phyloP scores from a whole-genome alignment of 2,113 vertebrate genomes.

The Promerops cafer region DNA sequence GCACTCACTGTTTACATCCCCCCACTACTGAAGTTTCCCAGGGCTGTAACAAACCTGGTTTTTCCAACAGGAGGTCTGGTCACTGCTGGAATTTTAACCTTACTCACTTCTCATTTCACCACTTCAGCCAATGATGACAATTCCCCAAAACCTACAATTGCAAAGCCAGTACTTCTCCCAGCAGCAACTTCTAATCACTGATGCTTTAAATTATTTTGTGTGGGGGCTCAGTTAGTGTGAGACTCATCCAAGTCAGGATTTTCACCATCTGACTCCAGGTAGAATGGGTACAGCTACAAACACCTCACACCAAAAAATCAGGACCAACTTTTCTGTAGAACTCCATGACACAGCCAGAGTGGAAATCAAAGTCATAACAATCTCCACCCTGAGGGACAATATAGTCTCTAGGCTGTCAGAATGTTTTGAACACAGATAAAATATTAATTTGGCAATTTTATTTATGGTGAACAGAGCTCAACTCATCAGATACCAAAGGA shows the following conservation, averaged over 20 bases:
- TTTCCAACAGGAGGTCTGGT: background rate
- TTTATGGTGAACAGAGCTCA: background rate
- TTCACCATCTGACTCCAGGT: background rate
- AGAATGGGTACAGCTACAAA: background rate
- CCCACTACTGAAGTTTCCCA: background rate
- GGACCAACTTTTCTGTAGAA: background rate
- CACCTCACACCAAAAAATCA: background rate
- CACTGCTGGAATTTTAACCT: background rate
- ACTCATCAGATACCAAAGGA: background rate
- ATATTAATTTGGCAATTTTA: background rate
- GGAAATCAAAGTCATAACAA: background rate
- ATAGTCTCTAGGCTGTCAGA: too few species aligned
- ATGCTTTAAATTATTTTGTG: background rate
- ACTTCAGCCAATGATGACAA: background rate
- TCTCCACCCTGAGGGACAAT: background rate
- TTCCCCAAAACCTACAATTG: background rate
- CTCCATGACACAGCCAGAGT: background rate
- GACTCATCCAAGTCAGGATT: background rate
- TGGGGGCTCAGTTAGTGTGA: background rate
- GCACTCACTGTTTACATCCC: background rate
- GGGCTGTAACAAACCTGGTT: background rate
- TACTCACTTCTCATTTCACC: background rate
- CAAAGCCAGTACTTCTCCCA: background rate
- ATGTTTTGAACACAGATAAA: background rate
- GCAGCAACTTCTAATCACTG: background rate